These are phyloP conservation scores for Leptothorax acervorum DNA, from an alignment of 2,888 invertebrate genomes.

Conservation along the genomic window DNA sequence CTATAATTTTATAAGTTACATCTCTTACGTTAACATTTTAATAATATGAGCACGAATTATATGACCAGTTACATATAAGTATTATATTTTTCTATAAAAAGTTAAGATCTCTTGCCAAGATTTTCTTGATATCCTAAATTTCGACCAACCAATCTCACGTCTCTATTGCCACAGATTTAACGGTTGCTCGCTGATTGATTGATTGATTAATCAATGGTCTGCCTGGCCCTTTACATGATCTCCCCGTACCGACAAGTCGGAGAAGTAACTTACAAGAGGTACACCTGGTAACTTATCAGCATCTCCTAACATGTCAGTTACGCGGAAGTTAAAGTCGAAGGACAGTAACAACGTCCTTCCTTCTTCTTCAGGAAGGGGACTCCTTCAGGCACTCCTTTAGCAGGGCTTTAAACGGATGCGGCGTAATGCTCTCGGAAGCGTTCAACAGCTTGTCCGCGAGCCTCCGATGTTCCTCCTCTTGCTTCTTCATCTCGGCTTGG, in stretches of 20 bases:
- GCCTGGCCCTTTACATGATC: neutral
- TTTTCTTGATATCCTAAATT: neutral
- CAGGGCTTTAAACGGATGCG: constrained; percentile 77
- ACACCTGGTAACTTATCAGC: constrained; percentile 17
- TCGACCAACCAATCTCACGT: neutral
- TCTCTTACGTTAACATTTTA: neutral
- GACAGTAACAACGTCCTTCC: constrained; percentile 71
- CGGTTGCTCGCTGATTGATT: neutral
- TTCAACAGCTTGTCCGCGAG: constrained; percentile 71
- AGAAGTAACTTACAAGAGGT: constrained; percentile 21
- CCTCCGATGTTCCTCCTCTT: constrained; percentile 71
- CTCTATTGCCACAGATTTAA: constrained; percentile 6
- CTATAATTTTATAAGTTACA: neutral
- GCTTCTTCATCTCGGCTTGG: constrained; percentile 55
- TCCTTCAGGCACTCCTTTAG: constrained; percentile 69
- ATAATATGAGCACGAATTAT: neutral
- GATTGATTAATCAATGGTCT: constrained; percentile 14
- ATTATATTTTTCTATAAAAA: neutral
- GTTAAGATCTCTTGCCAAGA: neutral
- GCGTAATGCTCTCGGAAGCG: constrained; percentile 75
- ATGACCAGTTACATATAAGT: neutral
- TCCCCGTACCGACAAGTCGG: neutral
- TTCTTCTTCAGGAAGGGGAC: constrained; percentile 60
- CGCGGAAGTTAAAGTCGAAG: constrained; percentile 60
- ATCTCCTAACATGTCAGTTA: constrained; percentile 13